Evolutionary conservation across 2,797 vertebrate genomes (phyloP).

Genomic region (Bryconaethiops microstoma): DNA sequence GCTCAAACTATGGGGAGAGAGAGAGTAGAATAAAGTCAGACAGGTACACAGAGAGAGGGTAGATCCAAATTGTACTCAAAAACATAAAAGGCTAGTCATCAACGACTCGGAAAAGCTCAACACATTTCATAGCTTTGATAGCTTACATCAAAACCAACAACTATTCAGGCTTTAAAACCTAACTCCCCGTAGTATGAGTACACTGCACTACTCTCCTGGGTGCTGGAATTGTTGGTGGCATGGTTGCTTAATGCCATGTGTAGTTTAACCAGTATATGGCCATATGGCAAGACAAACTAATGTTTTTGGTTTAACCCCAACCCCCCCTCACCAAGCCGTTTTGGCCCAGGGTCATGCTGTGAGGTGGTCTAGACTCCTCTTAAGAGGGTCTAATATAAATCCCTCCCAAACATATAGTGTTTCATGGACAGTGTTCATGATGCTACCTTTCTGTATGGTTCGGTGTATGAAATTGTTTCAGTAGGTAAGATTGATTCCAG

Average conservation of each 20-base stretch:
- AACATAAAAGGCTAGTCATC: slow-evolving; percentile 46
- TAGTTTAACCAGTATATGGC: slow-evolving; percentile 1
- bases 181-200: not conserved
- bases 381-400: slow-evolving; percentile 58
- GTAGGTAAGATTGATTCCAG: not conserved
- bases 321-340: not conserved
- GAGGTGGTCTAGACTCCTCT: slow-evolving; percentile 63
- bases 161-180: not conserved
- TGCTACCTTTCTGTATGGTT: not conserved
- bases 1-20: not conserved
- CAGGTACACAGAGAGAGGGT: not conserved
- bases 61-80: slow-evolving; percentile 26
- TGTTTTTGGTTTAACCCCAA: slow-evolving; percentile 2
- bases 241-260: not conserved
- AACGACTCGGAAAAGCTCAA: slow-evolving; percentile 31
- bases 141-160: slow-evolving; percentile 31
- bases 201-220: not conserved
- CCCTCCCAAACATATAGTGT: not conserved
- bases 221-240: not conserved
- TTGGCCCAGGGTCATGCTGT: slow-evolving; percentile 32
- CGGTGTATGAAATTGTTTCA: not conserved
- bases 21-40: not conserved
- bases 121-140: slow-evolving; percentile 35
- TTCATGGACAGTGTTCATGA: not conserved
- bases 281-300: slow-evolving; percentile 55